Base-by-base conservation (phyloP, 1,140 invertebrate species). In the Pseudoatta argentina region DNA sequence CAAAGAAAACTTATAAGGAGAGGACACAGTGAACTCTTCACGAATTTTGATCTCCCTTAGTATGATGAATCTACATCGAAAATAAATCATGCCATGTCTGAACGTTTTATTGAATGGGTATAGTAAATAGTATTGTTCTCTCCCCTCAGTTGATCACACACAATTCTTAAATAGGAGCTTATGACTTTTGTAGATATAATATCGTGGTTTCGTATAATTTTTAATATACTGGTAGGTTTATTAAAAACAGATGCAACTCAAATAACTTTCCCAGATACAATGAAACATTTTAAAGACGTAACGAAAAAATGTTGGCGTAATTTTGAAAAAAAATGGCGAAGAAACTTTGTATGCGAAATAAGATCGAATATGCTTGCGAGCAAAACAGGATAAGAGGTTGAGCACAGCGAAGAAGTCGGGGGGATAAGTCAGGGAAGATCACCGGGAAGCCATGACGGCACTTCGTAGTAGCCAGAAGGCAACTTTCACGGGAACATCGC, bases 401-500 rank as follows among this genome's bases (percentile, higher is more conserved):
- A 39, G 34, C 10, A 21, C 48, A 12, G 64, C n/a, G 48, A 55
- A 30, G 44, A 14, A 44, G 16, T 27, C 44, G 61, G 18, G 16
- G 21, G 44, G 55, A n/a, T 75, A 34, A 81, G 27, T 73, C 63
- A 34, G 57, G 57, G 12, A 61, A 73, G 55, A 73, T 83, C 14
- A 8, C 6, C 21, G 55, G 53, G 24, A 55, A 44, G 79, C 18
- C 18, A 72, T 44, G 21, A 14, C 39, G 34, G 21, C 55, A 61
- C 8, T 75, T 24, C 16, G 21, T 86, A 86, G 69, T 86, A 86
- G 92, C 92, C 90, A 92, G 86, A 82, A 91, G 92, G 91, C 93
- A 93, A 94, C 93, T 94, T 94, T 94, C 93, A 92, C 93, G 73
- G 83, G 85, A 91, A 91, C 87, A 85, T 89, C 72, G 27, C 79